Base-by-base conservation (phyloP, 1,140 invertebrate genomes). In the Pseudomyrmex pallidus region DNA sequence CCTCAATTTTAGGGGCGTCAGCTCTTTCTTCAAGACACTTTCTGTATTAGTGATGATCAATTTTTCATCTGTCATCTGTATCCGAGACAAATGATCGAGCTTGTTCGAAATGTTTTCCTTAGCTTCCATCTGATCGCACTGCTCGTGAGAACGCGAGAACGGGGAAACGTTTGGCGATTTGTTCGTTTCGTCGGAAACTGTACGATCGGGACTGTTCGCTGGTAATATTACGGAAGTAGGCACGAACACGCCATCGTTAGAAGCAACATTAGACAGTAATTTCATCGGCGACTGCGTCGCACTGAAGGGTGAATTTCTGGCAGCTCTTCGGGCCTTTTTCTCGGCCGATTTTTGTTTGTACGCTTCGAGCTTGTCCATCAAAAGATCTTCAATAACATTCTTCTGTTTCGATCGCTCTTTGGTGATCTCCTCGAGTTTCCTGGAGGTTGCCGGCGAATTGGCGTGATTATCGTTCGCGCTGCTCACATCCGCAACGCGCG, bases 331-430 rank as follows among this genome's bases (percentile, higher is more conserved):
- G 20, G 91, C 93, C 85, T 92, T 96, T 86, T 95, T 96, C 88
- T 96, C 96, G 1, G 95, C 94, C 4, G 96, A 95, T 5, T 95
- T 95, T 85, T 96, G 96, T 83, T 96, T 96, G 84, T 96, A 96
- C 13, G 96, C 95, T 84, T 96, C 95, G 63, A 97, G 94, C 90
- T 97, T 97, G 70, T 97, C 96, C 96, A 97, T 96, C 44, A 98
- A 95, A 91, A 98, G 94, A 91, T 97, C 96, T 88, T 97, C 96
- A 82, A 97, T 96, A 2, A 97, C 91, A 91, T 96, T 96, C 89
- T 96, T 96, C 89, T 97, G 96, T 91, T 96, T 96, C 5, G 95
- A 95, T 62, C 96, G 94, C 89, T 97, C 96, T 90, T 95, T 95
- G 9, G 95, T 95, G 12, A 96, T 95, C 92, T 96, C 96, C 90